Evolutionary conservation across 2,797 vertebrate species (phyloP).

Genomic region (Allenopithecus nigroviridis): DNA sequence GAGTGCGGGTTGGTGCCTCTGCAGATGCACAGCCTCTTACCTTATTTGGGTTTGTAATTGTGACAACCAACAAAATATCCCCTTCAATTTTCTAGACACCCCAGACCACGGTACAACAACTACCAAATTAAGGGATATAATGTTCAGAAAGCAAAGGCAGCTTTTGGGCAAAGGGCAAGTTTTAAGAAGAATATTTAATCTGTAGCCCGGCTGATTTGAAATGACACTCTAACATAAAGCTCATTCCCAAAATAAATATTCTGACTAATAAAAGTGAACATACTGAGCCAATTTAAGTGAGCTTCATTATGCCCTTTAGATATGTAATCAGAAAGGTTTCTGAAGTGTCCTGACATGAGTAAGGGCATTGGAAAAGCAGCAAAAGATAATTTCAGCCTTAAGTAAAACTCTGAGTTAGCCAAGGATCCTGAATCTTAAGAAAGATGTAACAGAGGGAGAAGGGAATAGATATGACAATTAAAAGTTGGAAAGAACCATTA

Average conservation of each 20-base stretch:
- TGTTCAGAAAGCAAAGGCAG: not conserved
- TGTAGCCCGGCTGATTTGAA: not conserved
- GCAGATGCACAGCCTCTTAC: not conserved
- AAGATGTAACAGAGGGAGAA: not conserved
- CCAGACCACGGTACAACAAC: not conserved
- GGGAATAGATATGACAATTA: not conserved
- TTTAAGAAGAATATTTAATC: constrained; percentile 7
- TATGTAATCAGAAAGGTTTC: not conserved
- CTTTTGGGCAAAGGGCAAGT: not conserved
- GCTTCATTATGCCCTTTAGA: not conserved
- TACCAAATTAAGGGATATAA: not conserved
- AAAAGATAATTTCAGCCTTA: not conserved
- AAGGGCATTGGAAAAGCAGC: not conserved
- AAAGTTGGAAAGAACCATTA: not conserved
- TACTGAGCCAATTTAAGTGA: not conserved
- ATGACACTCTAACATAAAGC: not conserved
- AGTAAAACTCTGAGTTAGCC: not conserved
- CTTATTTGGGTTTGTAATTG: not conserved
- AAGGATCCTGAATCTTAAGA: not conserved
- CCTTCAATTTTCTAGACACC: not conserved
- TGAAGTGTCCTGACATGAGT: not conserved
- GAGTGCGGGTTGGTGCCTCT: not conserved
- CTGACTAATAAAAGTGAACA: not conserved
- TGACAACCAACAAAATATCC: not conserved
- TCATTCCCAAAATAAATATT: not conserved